A percentile compares a stretch with the other conserved stretches of the same genome.
Conservation (phyloP, 2,888 invertebrate species). For the Volucella inanis region DNA sequence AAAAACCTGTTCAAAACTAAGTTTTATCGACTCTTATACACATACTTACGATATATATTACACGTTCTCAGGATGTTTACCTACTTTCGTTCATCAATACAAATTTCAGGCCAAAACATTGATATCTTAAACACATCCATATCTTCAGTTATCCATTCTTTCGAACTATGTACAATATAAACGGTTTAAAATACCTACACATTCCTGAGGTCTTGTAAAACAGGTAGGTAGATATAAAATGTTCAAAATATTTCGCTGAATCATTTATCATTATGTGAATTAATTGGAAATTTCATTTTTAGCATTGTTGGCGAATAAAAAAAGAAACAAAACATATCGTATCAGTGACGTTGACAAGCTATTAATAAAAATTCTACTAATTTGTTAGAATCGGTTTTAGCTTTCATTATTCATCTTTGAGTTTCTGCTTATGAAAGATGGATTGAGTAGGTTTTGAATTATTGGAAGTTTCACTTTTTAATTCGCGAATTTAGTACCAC, state of each 20-base stretch:
- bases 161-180: no score
- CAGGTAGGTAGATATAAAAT: conserved; percentile 8
- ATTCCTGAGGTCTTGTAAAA: not conserved
- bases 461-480: no score
- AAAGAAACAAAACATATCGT: not conserved
- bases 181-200: no score
- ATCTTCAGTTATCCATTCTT: no score
- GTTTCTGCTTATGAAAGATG: not conserved
- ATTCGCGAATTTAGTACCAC: no score
- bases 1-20: no score
- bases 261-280: conserved; percentile 68
- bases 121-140: no score
- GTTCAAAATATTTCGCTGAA: conserved; percentile 53
- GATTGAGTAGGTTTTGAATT: not conserved
- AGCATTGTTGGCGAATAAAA: conserved; percentile 32
- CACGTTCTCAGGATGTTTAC: no score
- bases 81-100: no score
- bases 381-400: conserved; percentile 58
- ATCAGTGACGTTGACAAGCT: conserved; percentile 52
- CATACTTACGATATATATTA: no score
- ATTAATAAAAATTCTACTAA: conserved; percentile 62
- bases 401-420: conserved; percentile 29
- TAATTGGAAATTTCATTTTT: conserved; percentile 45
- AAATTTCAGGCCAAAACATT: no score
- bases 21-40: no score